Evolutionary conservation across 1,140 invertebrate species (phyloP), one percentile per base, ranked within the genome.

Genomic region (Drosophila obscura): DNA sequence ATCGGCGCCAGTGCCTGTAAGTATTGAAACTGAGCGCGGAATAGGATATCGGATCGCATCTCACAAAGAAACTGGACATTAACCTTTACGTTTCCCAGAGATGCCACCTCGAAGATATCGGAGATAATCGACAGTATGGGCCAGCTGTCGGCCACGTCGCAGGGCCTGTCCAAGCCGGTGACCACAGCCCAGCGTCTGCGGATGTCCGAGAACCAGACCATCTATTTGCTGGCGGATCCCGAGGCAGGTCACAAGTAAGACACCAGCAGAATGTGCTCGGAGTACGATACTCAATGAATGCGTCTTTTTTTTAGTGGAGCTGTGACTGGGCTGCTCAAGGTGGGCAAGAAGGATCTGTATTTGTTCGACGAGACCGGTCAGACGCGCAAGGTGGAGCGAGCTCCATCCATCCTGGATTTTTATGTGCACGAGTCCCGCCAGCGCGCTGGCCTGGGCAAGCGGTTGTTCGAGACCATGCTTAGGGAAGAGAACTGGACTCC

Each of bases 361-460:
- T 93, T 98, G 35, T 96, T 96, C 89, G 96, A 98, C 91, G 93
- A 94, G 75, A 91, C 93, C 56, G 94, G 94, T 8, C 92, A 93
- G 48, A 94, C 95, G 75, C 95, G 95, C 89, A 96, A 97, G 88
- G 93, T 95, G 16, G 77, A 91, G 44, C 93, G 94, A 62, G 95
- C 96, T 1, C 92, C 96, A 7, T 97, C 96, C 87, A 93, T 98
- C 51, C 92, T 98, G 50, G 97, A 98, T 88, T 98, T 98, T 92
- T 98, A 96, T 90, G 94, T 98, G 31, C 95, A 97, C 77, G 96
- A 96, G 87, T 94, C 95, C 0, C 93, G 93, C 35, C 97, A 98
- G 91, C 93, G 97, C 39, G 94, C 94, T 81, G 97, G 97, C 16
- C 94, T 94, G 80, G 97, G 97, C 15, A 95, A 94, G 72, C 92